A percentile compares a stretch with the other conserved stretches of the same genome.
phyloP scores from a whole-genome alignment of 92 coral and sea anemone genomes.

The Heliopora coerulea region DNA sequence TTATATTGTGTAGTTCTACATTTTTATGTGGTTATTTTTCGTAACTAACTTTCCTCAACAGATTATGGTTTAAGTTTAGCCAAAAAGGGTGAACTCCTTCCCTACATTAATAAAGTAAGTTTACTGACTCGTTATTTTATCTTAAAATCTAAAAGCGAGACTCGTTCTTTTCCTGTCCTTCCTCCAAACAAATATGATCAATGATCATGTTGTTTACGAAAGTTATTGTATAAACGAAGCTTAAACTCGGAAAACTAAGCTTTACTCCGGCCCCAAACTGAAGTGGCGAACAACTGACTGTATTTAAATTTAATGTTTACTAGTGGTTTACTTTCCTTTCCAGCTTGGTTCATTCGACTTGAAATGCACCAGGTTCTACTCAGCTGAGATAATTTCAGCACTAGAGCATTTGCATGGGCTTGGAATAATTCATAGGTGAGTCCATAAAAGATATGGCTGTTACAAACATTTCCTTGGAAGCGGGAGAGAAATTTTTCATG shows the following conservation, averaged over 20 bases:
- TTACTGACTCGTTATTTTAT: background rate
- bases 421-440: conserved; percentile 94
- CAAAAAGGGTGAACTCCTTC: conserved; percentile 88
- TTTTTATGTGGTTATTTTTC: conserved; percentile 30
- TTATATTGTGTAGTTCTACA: conserved; percentile 20
- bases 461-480: no score
- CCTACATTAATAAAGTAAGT: conserved; percentile 83
- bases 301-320: background rate
- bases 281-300: no score
- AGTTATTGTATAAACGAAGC: no score
- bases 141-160: no score
- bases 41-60: conserved; percentile 31
- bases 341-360: conserved; percentile 97
- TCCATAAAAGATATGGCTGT: no score
- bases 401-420: conserved; percentile 88
- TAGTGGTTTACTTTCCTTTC: background rate
- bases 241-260: no score
- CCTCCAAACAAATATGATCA: no score
- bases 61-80: conserved; percentile 97
- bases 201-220: no score
- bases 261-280: no score
- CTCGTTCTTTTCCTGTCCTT: background rate
- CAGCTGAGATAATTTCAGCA: conserved; percentile 90
- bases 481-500: no score
- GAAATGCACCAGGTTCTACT: conserved; percentile 85